Evolutionary conservation across 2,888 invertebrate genomes (phyloP).

Genomic region (Cryptus armator): DNA sequence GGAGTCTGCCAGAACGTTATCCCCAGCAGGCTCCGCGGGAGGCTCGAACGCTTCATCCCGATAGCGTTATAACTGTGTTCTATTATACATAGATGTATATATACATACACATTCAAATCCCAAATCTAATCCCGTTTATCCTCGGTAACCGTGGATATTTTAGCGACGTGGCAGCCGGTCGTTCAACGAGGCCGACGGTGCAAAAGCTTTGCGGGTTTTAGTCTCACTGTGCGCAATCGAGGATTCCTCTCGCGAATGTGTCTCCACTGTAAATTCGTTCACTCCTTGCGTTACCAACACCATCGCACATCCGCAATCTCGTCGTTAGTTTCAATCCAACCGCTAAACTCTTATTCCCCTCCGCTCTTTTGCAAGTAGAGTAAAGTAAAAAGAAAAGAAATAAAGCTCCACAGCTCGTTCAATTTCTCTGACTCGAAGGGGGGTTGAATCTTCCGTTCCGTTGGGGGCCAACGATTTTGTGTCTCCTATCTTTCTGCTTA

Average conservation of each 20-base stretch:
- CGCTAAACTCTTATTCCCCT: conserved; percentile 7
- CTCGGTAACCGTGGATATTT: conserved; percentile 52
- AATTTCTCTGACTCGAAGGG: background rate
- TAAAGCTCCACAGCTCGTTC: conserved; percentile 8
- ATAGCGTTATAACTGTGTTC: conserved; percentile 4
- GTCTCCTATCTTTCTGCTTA: background rate
- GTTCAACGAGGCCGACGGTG: conserved; percentile 28
- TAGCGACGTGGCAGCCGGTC: conserved; percentile 31
- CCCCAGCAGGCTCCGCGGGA: conserved; percentile 14
- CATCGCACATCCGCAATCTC: conserved; percentile 32
- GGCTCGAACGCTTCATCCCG: conserved; percentile 6
- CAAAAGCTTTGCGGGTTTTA: conserved; percentile 20
- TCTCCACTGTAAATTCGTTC: background rate
- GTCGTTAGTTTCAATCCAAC: conserved; percentile 44
- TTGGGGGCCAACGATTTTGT: background rate
- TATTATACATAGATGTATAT: background rate
- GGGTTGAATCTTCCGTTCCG: background rate
- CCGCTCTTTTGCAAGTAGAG: background rate
- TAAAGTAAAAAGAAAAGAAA: background rate
- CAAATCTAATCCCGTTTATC: conserved; percentile 61
- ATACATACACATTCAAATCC: conserved; percentile 40
- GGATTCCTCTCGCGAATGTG: conserved; percentile 7
- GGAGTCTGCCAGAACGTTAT: conserved; percentile 40
- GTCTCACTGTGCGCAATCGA: conserved; percentile 36
- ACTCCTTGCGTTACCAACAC: conserved; percentile 8